Evolutionary conservation across 2,888 invertebrate genomes (phyloP).

Genomic region (Drosophila vallismaia): DNA sequence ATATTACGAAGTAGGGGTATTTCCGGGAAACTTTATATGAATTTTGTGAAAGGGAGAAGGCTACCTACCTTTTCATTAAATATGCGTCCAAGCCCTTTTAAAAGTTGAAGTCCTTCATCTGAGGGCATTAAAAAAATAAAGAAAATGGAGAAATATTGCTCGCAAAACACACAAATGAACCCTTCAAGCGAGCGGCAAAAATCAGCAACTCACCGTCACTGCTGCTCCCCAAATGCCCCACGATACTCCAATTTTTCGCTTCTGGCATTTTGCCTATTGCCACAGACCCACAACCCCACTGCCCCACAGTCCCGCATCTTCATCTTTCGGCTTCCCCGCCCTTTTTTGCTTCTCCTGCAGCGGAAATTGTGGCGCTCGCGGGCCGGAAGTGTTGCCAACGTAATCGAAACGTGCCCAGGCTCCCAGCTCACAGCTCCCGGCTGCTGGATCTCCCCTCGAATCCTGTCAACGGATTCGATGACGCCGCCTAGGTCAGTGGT

Average conservation of each 20-base stretch:
- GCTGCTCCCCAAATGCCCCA: conserved; percentile 6
- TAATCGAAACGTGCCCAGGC: conserved; percentile 71
- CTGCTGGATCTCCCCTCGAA: too few species aligned
- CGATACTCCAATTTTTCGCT: conserved; percentile 28
- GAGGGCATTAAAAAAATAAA: conserved; percentile 6
- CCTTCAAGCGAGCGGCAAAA: conserved; percentile 62
- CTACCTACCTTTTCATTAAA: too few species aligned
- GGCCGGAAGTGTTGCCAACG: conserved; percentile 75
- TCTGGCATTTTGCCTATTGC: conserved; percentile 67
- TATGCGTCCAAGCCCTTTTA: too few species aligned
- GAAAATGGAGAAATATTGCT: conserved; percentile 24
- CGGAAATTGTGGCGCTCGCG: conserved; percentile 76
- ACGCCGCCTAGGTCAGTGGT: conserved; percentile 56
- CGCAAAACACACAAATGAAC: conserved; percentile 62
- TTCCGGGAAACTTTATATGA: too few species aligned
- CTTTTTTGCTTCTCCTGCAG: conserved; percentile 27
- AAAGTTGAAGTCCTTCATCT: too few species aligned
- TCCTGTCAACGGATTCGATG: conserved; percentile 45
- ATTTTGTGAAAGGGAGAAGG: too few species aligned
- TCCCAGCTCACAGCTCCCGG: conserved; percentile 29
- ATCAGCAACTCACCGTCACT: conserved; percentile 43
- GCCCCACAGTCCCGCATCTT: conserved; percentile 22
- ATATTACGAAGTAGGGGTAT: too few species aligned
- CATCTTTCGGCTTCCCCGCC: conserved; percentile 17
- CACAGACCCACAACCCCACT: conserved; percentile 3